Conservation (phyloP, 1,140 invertebrate species). For the Probaryconus sp. region DNA sequence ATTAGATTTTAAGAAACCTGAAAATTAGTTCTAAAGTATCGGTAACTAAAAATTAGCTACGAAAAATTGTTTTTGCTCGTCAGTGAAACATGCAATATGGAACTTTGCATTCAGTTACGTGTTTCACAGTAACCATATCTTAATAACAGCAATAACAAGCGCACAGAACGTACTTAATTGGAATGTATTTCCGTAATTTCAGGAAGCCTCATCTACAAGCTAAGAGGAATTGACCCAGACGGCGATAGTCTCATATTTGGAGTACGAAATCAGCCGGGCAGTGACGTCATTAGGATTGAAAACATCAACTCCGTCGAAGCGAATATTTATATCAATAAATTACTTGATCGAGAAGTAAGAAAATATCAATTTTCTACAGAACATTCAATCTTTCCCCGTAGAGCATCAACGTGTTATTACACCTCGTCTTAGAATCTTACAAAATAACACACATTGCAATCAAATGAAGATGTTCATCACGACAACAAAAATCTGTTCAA, state of each 20-base stretch:
- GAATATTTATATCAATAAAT: constrained; percentile 91
- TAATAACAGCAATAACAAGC: constrained; percentile 39
- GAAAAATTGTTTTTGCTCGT: too few species aligned
- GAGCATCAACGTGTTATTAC: too few species aligned
- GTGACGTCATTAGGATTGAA: constrained; percentile 91
- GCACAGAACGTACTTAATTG: constrained; percentile 23
- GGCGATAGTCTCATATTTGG: constrained; percentile 91
- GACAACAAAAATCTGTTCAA: not conserved
- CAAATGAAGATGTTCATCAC: too few species aligned
- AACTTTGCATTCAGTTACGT: too few species aligned
- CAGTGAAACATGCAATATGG: too few species aligned
- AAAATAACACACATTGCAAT: too few species aligned
- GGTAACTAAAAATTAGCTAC: too few species aligned
- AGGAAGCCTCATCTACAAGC: constrained; percentile 90
- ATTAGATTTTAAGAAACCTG: too few species aligned
- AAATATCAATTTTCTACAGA: too few species aligned
- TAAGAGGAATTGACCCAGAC: constrained; percentile 90
- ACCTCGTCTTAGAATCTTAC: too few species aligned
- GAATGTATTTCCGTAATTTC: constrained; percentile 69
- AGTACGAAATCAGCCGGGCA: constrained; percentile 86
- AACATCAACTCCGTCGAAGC: constrained; percentile 88
- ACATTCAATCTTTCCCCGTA: too few species aligned
- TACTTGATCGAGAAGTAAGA: constrained; percentile 92
- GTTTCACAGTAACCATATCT: constrained; percentile 7
- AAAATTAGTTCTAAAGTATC: too few species aligned